A percentile compares a stretch with the other conserved stretches of the same genome.
Evolutionary conservation across 1,140 invertebrate genomes (phyloP).

Genomic region (Drosophila fuyamai): DNA sequence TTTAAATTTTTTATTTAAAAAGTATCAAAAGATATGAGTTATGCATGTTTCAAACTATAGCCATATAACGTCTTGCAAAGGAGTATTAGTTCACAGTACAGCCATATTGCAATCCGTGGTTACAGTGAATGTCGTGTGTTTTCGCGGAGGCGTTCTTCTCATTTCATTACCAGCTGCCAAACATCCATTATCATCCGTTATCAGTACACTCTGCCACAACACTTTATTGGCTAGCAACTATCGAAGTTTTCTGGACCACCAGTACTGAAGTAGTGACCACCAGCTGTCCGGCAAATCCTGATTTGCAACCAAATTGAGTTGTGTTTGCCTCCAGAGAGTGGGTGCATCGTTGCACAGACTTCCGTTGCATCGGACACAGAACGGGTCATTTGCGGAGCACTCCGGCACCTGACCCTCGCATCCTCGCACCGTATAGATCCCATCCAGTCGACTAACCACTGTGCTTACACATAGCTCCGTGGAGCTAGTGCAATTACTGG

Average conservation of each 20-base stretch:
- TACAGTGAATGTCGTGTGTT: neutral
- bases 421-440: conserved; percentile 66
- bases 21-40: too few relatives aligned
- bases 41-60: too few relatives aligned
- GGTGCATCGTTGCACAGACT: conserved; percentile 68
- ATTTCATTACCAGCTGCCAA: neutral
- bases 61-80: neutral
- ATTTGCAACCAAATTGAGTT: neutral
- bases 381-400: conserved; percentile 71
- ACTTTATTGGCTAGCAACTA: neutral
- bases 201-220: too few relatives aligned
- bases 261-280: conserved; percentile 19
- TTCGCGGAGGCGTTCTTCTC: conserved; percentile 19
- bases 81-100: neutral
- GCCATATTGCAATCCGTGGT: too few relatives aligned
- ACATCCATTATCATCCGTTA: neutral
- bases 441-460: conserved; percentile 55
- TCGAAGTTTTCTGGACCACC: conserved; percentile 30
- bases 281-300: neutral
- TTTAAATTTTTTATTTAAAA: too few relatives aligned
- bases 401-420: conserved; percentile 70
- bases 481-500: conserved; percentile 52
- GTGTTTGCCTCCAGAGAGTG: conserved; percentile 46
- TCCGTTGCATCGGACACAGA: conserved; percentile 75
- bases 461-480: conserved; percentile 75